A percentile compares a stretch with the other conserved stretches of the same genome.
Evolutionary conservation across 2,113 vertebrate genomes (phyloP).

Genomic region (Prunella himalayana): DNA sequence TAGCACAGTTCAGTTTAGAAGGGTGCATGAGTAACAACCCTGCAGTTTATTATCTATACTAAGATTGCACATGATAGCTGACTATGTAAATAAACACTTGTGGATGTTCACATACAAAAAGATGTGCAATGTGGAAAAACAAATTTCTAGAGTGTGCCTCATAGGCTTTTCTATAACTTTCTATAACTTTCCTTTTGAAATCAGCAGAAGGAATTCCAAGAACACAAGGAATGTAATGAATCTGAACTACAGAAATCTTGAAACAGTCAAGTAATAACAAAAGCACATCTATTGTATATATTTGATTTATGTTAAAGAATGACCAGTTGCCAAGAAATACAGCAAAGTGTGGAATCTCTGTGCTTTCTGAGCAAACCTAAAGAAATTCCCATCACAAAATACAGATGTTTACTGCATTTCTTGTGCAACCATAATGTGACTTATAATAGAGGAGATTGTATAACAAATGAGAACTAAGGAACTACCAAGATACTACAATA

Average conservation of each 20-base stretch:
- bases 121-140: not conserved
- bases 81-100: not conserved
- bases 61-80: not conserved
- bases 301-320: not conserved
- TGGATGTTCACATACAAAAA: not conserved
- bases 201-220: not conserved
- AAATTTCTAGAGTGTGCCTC: not conserved
- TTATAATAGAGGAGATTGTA: not conserved
- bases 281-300: not conserved
- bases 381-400: not conserved
- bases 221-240: not conserved
- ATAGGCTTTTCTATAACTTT: not conserved
- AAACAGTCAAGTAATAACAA: not conserved
- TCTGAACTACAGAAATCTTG: not conserved
- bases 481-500: not conserved
- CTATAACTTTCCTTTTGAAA: not conserved
- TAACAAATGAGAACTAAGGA: not conserved
- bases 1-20: not conserved
- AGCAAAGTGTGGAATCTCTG: not conserved
- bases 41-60: not conserved
- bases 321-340: not conserved
- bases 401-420: not conserved
- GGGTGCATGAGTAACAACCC: not conserved
- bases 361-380: not conserved
- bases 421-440: not conserved